A percentile compares a stretch with the other conserved stretches of the same genome.
Evolutionary conservation across 92 coral and sea anemone species (phyloP).

Genomic region (Umimayanthus kanabou): DNA sequence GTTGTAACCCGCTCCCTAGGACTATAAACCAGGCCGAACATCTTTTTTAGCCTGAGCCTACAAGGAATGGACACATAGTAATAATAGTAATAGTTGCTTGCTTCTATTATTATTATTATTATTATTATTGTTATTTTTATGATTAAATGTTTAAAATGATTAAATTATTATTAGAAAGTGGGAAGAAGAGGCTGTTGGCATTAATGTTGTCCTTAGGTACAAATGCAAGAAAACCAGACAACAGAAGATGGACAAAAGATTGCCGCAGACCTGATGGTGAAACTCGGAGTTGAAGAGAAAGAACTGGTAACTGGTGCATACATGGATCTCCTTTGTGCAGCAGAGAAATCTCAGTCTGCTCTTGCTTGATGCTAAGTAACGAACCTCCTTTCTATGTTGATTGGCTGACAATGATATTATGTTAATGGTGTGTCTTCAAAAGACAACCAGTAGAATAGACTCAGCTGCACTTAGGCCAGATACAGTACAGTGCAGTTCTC

Average conservation of each 20-base stretch:
- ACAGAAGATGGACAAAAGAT: slow-evolving; percentile 78
- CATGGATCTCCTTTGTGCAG: slow-evolving; percentile 72
- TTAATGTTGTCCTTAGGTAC: slow-evolving; percentile 59
- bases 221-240: slow-evolving; percentile 77
- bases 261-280: slow-evolving; percentile 79
- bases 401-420: background rate
- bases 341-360: background rate
- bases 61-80: too few relatives aligned
- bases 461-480: too few relatives aligned
- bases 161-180: background rate
- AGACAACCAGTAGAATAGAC: background rate
- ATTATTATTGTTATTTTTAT: too few relatives aligned
- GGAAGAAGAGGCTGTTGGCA: too few relatives aligned
- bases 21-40: too few relatives aligned
- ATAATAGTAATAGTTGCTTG: too few relatives aligned
- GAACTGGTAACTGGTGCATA: slow-evolving; percentile 89
- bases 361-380: background rate
- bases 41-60: too few relatives aligned
- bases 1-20: too few relatives aligned
- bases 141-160: too few relatives aligned
- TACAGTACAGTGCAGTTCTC: too few relatives aligned
- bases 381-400: background rate
- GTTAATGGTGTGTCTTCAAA: background rate
- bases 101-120: too few relatives aligned
- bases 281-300: slow-evolving; percentile 70